Evolutionary conservation across 2,113 vertebrate species (phyloP).

Genomic region (Passer montanus): DNA sequence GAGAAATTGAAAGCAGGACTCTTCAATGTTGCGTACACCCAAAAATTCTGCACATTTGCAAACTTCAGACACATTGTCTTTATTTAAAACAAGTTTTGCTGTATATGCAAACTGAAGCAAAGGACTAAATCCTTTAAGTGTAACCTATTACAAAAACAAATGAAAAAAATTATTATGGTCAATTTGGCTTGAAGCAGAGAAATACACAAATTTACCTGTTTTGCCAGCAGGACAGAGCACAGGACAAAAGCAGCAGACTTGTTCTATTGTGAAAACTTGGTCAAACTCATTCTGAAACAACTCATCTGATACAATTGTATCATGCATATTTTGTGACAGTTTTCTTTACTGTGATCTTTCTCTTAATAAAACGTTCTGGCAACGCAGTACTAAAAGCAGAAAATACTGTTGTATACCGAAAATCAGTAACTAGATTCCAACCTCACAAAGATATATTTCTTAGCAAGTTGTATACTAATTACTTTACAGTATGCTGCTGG

Average conservation of each 20-base stretch:
- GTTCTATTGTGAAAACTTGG: background rate
- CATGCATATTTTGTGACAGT: background rate
- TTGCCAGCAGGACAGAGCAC: background rate
- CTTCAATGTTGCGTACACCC: constrained; percentile 89
- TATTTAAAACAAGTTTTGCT: constrained; percentile 89
- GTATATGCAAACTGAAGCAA: constrained; percentile 96
- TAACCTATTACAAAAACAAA: constrained; percentile 77
- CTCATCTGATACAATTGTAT: background rate
- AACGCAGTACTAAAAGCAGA: background rate
- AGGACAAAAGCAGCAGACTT: background rate
- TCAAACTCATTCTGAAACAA: background rate
- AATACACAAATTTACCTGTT: background rate
- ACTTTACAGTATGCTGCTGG: background rate
- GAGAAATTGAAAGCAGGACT: constrained; percentile 94
- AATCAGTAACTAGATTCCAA: background rate
- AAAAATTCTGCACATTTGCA: constrained; percentile 86
- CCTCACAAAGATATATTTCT: background rate
- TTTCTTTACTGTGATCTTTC: background rate
- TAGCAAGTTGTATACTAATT: background rate
- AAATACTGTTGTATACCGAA: background rate
- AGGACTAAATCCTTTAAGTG: constrained; percentile 90
- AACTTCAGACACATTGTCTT: constrained; percentile 92
- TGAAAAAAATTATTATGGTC: background rate
- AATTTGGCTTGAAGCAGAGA: background rate
- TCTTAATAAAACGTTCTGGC: background rate